Evolutionary conservation across 2,113 vertebrate genomes (phyloP).

Genomic region (Eupsittula cactorum): DNA sequence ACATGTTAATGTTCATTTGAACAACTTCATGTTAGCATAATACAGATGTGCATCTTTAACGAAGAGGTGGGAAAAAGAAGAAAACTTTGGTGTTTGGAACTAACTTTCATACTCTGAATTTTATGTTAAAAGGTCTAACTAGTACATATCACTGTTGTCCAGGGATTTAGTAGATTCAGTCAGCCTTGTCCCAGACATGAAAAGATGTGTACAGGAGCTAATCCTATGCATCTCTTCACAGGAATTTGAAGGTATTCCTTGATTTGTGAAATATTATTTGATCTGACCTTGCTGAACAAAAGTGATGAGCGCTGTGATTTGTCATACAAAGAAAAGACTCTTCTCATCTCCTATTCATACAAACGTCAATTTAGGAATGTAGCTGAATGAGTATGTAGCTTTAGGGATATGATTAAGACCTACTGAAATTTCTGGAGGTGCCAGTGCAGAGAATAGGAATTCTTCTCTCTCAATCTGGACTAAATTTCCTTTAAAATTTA

Average conservation of each 20-base stretch:
- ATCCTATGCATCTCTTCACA: neutral
- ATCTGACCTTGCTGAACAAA: neutral
- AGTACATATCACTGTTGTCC: neutral
- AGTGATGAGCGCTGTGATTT: neutral
- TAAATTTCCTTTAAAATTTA: constrained; percentile 34
- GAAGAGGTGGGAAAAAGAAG: neutral
- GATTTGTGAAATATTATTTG: neutral
- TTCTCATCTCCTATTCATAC: neutral
- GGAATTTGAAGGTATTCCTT: neutral
- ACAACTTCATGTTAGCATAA: neutral
- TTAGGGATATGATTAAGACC: constrained; percentile 2
- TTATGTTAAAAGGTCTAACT: neutral
- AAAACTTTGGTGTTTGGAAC: neutral
- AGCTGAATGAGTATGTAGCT: neutral
- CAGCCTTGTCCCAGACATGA: neutral
- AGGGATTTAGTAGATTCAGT: neutral
- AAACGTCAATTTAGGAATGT: constrained; percentile 1
- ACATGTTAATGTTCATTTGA: neutral
- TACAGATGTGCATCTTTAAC: neutral
- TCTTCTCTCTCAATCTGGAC: neutral
- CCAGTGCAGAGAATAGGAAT: neutral
- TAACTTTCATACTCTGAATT: neutral
- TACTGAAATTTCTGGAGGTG: neutral
- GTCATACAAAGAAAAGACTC: neutral
- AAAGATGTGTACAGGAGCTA: neutral